A percentile compares a stretch with the other conserved stretches of the same genome.
These are phyloP conservation scores for Pseudomyrmex concolor DNA, from an alignment of 1,140 invertebrate species.

Conservation along the genomic window DNA sequence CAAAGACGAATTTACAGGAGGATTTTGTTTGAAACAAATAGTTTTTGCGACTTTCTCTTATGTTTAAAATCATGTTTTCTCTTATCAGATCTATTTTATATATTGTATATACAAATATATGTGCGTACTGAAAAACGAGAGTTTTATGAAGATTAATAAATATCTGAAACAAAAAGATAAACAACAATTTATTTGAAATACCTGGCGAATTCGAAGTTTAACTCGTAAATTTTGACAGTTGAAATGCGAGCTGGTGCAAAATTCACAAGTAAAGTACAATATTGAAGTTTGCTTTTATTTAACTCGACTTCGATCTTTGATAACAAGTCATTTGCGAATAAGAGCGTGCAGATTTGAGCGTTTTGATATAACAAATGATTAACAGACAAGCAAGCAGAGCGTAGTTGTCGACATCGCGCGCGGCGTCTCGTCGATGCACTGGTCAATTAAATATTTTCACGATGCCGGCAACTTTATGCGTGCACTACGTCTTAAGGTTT, in stretches of 20 bases:
- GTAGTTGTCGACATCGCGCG: conserved; percentile 40
- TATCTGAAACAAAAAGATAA: too few species aligned
- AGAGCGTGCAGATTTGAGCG: background rate
- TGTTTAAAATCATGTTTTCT: too few species aligned
- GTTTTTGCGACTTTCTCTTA: background rate
- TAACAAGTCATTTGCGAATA: conserved; percentile 26
- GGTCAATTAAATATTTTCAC: conserved; percentile 64
- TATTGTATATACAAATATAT: too few species aligned
- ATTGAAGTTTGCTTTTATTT: conserved; percentile 13
- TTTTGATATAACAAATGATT: conserved; percentile 58
- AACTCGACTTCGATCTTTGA: conserved; percentile 9
- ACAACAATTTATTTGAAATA: too few species aligned
- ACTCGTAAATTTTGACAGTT: too few species aligned
- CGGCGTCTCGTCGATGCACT: background rate
- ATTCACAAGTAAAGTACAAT: background rate
- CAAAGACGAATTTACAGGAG: conserved; percentile 8
- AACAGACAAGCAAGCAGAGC: conserved; percentile 14
- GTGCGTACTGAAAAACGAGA: too few species aligned
- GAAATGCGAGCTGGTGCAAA: background rate
- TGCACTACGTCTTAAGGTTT: too few species aligned
- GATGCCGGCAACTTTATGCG: conserved; percentile 31
- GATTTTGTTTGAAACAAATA: background rate
- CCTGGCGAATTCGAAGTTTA: too few species aligned
- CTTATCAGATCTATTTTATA: too few species aligned
- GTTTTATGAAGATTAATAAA: too few species aligned